These are phyloP conservation scores for Mizuhopecten yessoensis DNA, from an alignment of 1,140 invertebrate genomes.

Conservation along the genomic window DNA sequence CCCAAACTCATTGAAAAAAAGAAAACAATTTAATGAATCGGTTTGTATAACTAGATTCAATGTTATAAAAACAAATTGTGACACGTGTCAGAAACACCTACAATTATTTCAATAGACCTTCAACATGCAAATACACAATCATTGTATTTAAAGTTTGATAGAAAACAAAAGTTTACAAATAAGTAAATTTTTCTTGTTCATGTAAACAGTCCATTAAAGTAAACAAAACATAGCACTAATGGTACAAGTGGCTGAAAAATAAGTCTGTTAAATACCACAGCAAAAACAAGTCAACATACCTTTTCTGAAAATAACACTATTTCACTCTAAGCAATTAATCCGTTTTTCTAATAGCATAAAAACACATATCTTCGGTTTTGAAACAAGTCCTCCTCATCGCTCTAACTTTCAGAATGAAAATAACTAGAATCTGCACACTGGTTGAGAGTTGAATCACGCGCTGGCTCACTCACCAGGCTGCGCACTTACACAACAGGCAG, in stretches of 20 bases:
- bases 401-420: background rate
- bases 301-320: background rate
- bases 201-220: background rate
- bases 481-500: background rate
- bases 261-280: background rate
- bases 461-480: background rate
- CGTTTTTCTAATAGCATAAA: background rate
- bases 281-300: background rate
- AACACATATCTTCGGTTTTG: background rate
- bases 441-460: constrained; percentile 37
- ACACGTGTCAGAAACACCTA: background rate
- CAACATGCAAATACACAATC: background rate
- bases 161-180: background rate
- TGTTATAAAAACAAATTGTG: background rate
- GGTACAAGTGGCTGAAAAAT: background rate
- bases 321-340: background rate
- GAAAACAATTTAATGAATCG: constrained; percentile 35
- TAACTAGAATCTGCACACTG: background rate
- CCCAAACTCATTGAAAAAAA: background rate
- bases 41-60: background rate
- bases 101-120: background rate
- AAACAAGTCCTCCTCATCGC: background rate
- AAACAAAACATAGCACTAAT: background rate
- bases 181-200: background rate
- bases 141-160: background rate